Evolutionary conservation across 2,888 invertebrate species (phyloP), one percentile per base, ranked within the genome.

Genomic region (Colostygia pectinataria): DNA sequence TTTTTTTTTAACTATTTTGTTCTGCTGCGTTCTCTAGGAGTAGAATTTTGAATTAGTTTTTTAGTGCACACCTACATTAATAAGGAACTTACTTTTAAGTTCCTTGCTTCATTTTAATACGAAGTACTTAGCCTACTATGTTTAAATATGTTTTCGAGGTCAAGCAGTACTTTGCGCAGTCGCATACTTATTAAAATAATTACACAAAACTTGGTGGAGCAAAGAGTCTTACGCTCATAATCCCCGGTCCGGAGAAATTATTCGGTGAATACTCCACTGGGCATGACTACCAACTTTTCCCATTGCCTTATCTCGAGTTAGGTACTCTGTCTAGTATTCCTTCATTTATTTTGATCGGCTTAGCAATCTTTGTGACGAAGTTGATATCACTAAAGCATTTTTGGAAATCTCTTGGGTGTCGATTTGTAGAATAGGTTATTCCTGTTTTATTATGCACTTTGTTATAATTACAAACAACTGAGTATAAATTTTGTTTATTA

Each of bases 341-440:
- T 37, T 50, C 43, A 50, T 50, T 50, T 39, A 49, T 49, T 54
- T 49, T 49, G 53, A 53, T 49, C 53, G 41, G 49, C 49, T 53
- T 49, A 46, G 45, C 38, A 24, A 49, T 42, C 39, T 49, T 9
- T 14, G 8, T 38, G 34, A 15, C 27, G 10, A 14, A 37, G 48
- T 38, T 32, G 24, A 31, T 25, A 37, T 31, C 29, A 36, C 36
- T 37, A 23, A 28, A 36, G 31, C 37, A 44, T 45, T 45, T 45
- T 37, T 20, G 32, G n/a, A 10, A 31, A 44, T 36, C 34, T 29
- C 13, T 34, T 2, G 27, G 34, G 34, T 33, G 41, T 25, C 25
- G 33, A 33, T 41, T 24, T 33, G 15, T 33, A 7, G 24, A 40
- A 40, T 24, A 18, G n/a, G n/a, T n/a, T n/a, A n/a, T n/a, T n/a